phyloP scores from a whole-genome alignment of 2,888 invertebrate species.

The Cantharis lateralis region DNA sequence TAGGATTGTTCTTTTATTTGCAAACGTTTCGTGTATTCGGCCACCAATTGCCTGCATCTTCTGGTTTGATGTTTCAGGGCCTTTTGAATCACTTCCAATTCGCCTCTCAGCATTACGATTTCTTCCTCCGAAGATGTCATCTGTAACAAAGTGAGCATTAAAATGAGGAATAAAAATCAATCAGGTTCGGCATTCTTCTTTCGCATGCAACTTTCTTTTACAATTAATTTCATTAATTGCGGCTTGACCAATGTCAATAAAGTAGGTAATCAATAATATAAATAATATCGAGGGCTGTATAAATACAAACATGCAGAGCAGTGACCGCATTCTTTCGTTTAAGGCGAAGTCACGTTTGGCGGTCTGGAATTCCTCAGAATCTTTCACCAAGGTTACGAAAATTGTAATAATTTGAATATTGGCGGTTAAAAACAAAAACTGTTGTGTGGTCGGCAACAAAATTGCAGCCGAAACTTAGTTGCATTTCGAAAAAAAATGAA shows the following conservation, averaged over 20 bases:
- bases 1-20: constrained; percentile 65
- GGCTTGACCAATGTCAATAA: background rate
- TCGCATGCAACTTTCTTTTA: background rate
- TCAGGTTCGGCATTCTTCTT: background rate
- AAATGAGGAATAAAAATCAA: background rate
- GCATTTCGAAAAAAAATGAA: background rate
- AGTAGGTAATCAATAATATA: constrained; percentile 17
- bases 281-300: constrained; percentile 23
- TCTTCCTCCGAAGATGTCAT: constrained; percentile 67
- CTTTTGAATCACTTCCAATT: constrained; percentile 69
- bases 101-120: constrained; percentile 63
- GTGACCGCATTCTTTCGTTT: constrained; percentile 40
- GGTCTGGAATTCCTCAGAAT: constrained; percentile 31
- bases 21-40: constrained; percentile 66
- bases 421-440: background rate
- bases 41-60: constrained; percentile 70
- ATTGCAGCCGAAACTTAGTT: background rate
- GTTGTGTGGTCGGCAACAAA: background rate
- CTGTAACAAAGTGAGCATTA: constrained; percentile 58
- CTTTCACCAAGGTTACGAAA: constrained; percentile 24
- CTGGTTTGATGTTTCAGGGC: constrained; percentile 68
- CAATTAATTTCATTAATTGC: constrained; percentile 1
- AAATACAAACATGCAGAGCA: constrained; percentile 32
- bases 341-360: constrained; percentile 34
- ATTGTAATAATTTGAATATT: constrained; percentile 21